Evolutionary conservation across 1,140 invertebrate genomes (phyloP).

Genomic region (Diorhabda elongata): DNA sequence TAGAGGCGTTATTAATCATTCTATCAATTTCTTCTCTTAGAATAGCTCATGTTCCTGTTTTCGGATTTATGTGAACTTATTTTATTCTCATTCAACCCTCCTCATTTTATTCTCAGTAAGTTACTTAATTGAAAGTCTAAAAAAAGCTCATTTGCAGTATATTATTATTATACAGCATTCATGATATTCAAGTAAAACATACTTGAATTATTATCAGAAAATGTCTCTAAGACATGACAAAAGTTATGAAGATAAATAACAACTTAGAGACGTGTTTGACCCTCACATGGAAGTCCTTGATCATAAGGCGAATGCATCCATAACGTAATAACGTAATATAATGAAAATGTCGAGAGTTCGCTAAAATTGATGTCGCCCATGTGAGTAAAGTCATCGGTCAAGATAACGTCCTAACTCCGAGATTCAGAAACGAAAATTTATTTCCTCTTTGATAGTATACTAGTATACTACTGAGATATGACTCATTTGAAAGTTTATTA

Average conservation of each 20-base stretch:
- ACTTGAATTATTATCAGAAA: too few species aligned
- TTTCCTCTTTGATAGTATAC: constrained; percentile 3
- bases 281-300: not conserved
- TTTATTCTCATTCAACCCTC: too few species aligned
- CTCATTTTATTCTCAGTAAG: too few species aligned
- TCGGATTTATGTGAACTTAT: too few species aligned
- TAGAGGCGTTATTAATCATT: too few species aligned
- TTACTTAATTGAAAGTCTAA: too few species aligned
- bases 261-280: not conserved
- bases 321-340: constrained; percentile 3
- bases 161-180: too few species aligned
- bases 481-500: constrained; percentile 1
- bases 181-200: too few species aligned
- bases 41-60: too few species aligned
- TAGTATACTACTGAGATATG: not conserved
- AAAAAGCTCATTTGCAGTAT: too few species aligned
- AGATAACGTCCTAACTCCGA: constrained; percentile 1
- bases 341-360: not conserved
- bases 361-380: constrained; percentile 1
- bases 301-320: not conserved
- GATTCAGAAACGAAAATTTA: constrained; percentile 1
- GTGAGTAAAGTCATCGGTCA: constrained; percentile 1
- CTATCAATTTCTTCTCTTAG: too few species aligned
- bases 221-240: not conserved
- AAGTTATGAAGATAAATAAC: not conserved